Percentiles rank a stretch among this genome's conserved stretches.
phyloP scores from a whole-genome alignment of 2,797 vertebrate species.

The Botia almorhae region DNA sequence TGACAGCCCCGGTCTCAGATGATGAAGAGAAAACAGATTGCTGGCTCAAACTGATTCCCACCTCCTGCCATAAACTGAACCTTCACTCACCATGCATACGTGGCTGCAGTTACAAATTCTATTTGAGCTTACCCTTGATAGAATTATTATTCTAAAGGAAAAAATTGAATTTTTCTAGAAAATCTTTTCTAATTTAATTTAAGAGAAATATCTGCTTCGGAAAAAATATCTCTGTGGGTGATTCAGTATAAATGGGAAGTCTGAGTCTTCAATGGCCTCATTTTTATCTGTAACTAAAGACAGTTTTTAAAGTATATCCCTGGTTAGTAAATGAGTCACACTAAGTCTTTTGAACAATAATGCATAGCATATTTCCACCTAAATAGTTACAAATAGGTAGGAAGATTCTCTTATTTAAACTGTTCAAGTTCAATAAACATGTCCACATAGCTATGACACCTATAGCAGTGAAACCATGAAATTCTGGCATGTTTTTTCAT shows the following conservation, averaged over 20 bases:
- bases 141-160: too few relatives aligned
- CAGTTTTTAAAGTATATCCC: background rate
- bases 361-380: background rate
- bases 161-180: too few relatives aligned
- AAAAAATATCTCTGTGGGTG: background rate
- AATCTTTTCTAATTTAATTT: background rate
- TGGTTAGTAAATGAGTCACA: background rate
- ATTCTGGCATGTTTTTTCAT: background rate
- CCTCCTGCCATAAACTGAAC: conserved; percentile 52
- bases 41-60: conserved; percentile 31
- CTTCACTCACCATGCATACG: conserved; percentile 40
- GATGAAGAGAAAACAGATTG: conserved; percentile 34
- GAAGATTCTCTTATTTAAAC: background rate
- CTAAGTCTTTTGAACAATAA: background rate
- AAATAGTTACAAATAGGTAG: background rate
- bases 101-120: conserved; percentile 46
- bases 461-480: background rate
- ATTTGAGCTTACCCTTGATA: background rate
- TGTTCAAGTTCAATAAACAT: background rate
- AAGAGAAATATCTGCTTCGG: background rate
- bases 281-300: background rate
- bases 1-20: conserved; percentile 35
- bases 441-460: background rate
- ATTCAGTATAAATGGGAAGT: background rate
- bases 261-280: background rate